Percentiles rank a stretch among this genome's conserved stretches.
These are phyloP conservation scores for Lepidurus apus DNA, from an alignment of 1,140 invertebrate genomes.

Conservation along the genomic window DNA sequence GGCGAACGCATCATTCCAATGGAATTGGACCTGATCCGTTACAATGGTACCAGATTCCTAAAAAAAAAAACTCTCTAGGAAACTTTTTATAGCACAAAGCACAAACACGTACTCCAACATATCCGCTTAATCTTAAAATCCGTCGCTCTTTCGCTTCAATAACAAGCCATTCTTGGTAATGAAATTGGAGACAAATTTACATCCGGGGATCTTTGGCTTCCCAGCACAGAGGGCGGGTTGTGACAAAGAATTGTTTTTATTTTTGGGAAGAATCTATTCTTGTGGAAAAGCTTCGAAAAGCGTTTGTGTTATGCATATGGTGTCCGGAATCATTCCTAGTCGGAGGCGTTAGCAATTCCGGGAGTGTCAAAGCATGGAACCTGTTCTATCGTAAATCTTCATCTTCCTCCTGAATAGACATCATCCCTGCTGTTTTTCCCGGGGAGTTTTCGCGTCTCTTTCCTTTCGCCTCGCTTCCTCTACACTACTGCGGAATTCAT, in stretches of 20 bases:
- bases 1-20: not conserved
- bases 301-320: no score
- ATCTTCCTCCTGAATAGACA: slow-evolving; percentile 4
- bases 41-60: not conserved
- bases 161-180: no score
- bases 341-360: not conserved
- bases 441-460: not conserved
- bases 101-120: not conserved
- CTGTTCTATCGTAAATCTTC: slow-evolving; percentile 3
- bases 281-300: no score
- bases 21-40: not conserved
- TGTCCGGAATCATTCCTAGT: not conserved
- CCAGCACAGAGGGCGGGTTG: no score
- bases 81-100: not conserved
- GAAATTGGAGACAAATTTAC: no score
- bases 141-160: no score
- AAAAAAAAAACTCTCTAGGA: not conserved
- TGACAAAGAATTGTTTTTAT: no score
- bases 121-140: no score
- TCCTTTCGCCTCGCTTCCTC: no score
- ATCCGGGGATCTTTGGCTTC: no score
- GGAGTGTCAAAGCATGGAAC: not conserved
- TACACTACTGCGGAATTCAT: no score
- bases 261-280: no score
- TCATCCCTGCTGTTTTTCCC: not conserved